Evolutionary conservation across 2,888 invertebrate genomes (phyloP), one percentile per base, ranked within the genome.

Genomic region (Drosophila neoperkinsi): DNA sequence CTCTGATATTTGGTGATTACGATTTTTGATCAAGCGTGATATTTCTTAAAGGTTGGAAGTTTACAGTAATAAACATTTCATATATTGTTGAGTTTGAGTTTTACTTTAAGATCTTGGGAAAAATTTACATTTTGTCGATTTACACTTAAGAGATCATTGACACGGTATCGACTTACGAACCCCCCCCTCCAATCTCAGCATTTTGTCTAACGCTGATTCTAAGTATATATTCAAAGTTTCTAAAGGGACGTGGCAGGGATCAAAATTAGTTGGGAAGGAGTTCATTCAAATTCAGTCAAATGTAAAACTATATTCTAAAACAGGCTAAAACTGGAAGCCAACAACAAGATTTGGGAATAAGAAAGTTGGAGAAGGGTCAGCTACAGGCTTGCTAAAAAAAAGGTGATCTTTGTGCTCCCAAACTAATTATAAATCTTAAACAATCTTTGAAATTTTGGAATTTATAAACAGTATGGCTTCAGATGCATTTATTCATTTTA

Each of bases 371-470:
- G 3, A 21, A 21, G 43, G 1, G 6, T 3, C n/a, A 43, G 43
- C 6, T 43, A 6, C 11, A 1, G n/a, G 5, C n/a, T n/a, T n/a
- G n/a, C 5, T 10, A 13, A 11, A 21, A 11, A 41, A 41, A 21
- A 21, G 0, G 9, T 21, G 0, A 0, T 0, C 3, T 43, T 43
- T 21, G 13, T 11, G 11, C n/a, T 11, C 3, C n/a, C 1, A 43
- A 43, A 6, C 5, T 11, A n/a, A 43, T 43, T 43, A n/a, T 11
- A 11, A n/a, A n/a, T n/a, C 10, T n/a, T 41, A 18, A 41, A 10
- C 18, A 18, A 38, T 7, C 7, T 1, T 18, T 0, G 38, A 18
- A 7, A 18, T 18, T 5, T 41, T 41, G 2, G 5, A 41, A n/a
- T 41, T n/a, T 11, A 41, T n/a, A n/a, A 41, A 2, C n/a, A 10